phyloP scores from a whole-genome alignment of 2,113 vertebrate genomes.

The Hemicordylus capensis region DNA sequence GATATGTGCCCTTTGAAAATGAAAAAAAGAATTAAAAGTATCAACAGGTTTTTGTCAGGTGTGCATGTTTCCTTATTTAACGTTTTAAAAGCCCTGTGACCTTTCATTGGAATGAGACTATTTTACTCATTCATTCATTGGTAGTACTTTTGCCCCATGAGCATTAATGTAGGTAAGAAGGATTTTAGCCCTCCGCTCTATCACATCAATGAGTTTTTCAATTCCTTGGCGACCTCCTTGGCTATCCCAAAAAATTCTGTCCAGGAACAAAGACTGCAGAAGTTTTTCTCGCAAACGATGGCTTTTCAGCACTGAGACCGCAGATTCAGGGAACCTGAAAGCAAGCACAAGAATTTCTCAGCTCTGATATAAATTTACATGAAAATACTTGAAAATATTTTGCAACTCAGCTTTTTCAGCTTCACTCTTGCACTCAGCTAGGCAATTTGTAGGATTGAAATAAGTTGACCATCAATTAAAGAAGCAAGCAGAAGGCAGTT shows the following conservation, averaged over 20 bases:
- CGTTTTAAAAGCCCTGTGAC: neutral
- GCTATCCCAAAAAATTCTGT: constrained; percentile 94
- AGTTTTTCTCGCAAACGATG: constrained; percentile 89
- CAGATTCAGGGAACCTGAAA: constrained; percentile 88
- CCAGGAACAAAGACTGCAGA: constrained; percentile 95
- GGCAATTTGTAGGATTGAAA: neutral
- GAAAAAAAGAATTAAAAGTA: neutral
- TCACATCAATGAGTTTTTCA: constrained; percentile 93
- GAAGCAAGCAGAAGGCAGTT: neutral
- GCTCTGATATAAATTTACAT: constrained; percentile 36
- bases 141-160: constrained; percentile 84
- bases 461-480: neutral
- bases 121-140: constrained; percentile 78
- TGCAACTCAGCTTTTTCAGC: constrained; percentile 29
- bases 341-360: constrained; percentile 50
- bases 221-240: constrained; percentile 93
- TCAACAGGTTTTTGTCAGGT: constrained; percentile 5
- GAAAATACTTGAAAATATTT: constrained; percentile 44
- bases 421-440: constrained; percentile 6
- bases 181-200: constrained; percentile 88
- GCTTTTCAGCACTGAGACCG: constrained; percentile 87
- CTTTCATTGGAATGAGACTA: constrained; percentile 14
- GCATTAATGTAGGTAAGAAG: constrained; percentile 93
- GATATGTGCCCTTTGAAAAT: neutral
- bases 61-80: neutral